Percentiles rank a stretch among this genome's conserved stretches.
phyloP scores from a whole-genome alignment of 2,888 invertebrate genomes.

The Tenthredo amoena region DNA sequence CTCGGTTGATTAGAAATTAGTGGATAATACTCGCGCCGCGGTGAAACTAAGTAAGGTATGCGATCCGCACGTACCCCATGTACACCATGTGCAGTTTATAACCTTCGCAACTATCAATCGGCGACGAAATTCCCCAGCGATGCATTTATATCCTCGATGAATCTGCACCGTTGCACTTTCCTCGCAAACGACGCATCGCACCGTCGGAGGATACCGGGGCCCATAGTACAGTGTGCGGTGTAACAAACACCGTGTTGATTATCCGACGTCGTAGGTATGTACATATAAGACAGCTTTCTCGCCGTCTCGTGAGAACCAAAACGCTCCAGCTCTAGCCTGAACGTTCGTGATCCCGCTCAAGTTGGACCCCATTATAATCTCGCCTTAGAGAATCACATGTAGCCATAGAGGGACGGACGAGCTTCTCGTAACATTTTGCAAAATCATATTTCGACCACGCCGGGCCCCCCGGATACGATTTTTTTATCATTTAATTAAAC shows the following conservation, averaged over 20 bases:
- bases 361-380: slow-evolving; percentile 43
- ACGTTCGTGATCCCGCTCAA: slow-evolving; percentile 25
- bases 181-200: background rate
- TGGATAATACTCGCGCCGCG: no score
- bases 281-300: slow-evolving; percentile 68
- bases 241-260: slow-evolving; percentile 20
- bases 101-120: background rate
- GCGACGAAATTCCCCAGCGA: background rate
- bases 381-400: slow-evolving; percentile 20
- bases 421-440: background rate
- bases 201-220: background rate
- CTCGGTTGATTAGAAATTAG: background rate
- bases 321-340: slow-evolving; percentile 32
- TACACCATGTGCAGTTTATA: no score
- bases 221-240: background rate
- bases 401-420: background rate
- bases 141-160: background rate
- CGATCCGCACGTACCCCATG: background rate
- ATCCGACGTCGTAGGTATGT: background rate
- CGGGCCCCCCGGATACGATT: background rate
- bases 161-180: background rate
- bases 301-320: slow-evolving; percentile 75
- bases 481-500: background rate
- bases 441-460: background rate
- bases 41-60: background rate